phyloP scores from a whole-genome alignment of 2,797 vertebrate species.

The Enteromius trimaculatus region DNA sequence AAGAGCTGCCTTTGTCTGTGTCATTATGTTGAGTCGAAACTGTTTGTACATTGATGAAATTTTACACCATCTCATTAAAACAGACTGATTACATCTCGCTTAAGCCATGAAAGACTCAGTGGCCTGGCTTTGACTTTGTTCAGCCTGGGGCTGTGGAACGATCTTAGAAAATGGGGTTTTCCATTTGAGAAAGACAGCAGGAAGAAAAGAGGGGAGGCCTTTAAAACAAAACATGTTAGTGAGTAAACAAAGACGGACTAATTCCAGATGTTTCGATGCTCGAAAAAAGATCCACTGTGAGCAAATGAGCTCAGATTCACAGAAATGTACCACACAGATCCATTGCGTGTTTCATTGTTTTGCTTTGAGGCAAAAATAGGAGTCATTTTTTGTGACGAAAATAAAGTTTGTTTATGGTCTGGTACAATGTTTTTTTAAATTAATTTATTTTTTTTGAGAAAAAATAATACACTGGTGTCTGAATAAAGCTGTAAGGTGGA shows the following conservation, averaged over 20 bases:
- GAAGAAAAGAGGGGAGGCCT: neutral
- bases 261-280: conserved; percentile 37
- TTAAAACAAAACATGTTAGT: conserved; percentile 36
- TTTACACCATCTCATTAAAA: neutral
- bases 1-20: neutral
- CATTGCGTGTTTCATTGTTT: neutral
- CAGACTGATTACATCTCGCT: conserved; percentile 7
- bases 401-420: neutral
- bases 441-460: neutral
- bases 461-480: neutral
- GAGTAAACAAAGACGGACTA: conserved; percentile 27
- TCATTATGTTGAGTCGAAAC: neutral
- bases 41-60: conserved; percentile 11
- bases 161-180: conserved; percentile 14
- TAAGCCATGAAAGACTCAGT: neutral
- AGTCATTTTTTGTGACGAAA: neutral
- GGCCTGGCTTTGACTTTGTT: conserved; percentile 9
- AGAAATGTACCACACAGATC: conserved; percentile 20
- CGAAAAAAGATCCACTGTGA: neutral
- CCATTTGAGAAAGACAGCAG: conserved; percentile 22
- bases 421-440: neutral
- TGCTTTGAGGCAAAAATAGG: neutral
- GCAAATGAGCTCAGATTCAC: neutral
- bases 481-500: conserved; percentile 14
- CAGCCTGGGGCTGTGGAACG: conserved; percentile 6